Base-by-base conservation (phyloP, 2,888 invertebrate species). In the Cephus runcator region DNA sequence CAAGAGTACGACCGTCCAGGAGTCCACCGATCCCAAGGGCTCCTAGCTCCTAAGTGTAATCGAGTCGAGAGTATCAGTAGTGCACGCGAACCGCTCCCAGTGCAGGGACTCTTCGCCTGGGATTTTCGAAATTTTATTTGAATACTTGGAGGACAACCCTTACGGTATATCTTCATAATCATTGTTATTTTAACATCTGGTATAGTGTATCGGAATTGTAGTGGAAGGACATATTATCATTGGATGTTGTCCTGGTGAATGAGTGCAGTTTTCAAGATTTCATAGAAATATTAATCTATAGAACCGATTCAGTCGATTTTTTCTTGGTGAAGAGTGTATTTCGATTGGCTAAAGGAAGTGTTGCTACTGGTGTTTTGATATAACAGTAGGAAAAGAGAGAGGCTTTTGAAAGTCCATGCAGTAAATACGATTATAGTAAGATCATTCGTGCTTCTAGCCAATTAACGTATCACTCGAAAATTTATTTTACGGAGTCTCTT, bases 1-100 rank as follows among this genome's bases (percentile, higher is more conserved):
- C 81, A 81, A 79, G 80, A 23, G 23, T 56, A 82, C 79, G 75
- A 56, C 73, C 36, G 76, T 78, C 78, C 75, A 71, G 31, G 71
- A 76, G 76, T 76, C 75, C 31, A 75, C 75, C 73, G 73, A 76
- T 76, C 34, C 68, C 56, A 73, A 71, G 68, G 78, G 78, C 76
- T 78, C 78, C 76, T 78, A 78, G 73, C 71, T 76, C 34, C 35
- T 4, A 31, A 40, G 56, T 56, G 56, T 56, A 56, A 56, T 6
- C 56, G 23, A 56, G 56, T 56, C 23, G 56, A 56, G 56, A 56
- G 23, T 15, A 23, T 56, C 56, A 56, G 56, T 23, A 56, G 56
- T 56, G 56, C 2, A 56, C 56, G 23, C 23, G 23, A 56, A 56
- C 56, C 56, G 23, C 56, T 56, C 56, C 56, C 56, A 56, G 9